phyloP scores from a whole-genome alignment of 2,797 vertebrate species.

The Clarias laeviceps region DNA sequence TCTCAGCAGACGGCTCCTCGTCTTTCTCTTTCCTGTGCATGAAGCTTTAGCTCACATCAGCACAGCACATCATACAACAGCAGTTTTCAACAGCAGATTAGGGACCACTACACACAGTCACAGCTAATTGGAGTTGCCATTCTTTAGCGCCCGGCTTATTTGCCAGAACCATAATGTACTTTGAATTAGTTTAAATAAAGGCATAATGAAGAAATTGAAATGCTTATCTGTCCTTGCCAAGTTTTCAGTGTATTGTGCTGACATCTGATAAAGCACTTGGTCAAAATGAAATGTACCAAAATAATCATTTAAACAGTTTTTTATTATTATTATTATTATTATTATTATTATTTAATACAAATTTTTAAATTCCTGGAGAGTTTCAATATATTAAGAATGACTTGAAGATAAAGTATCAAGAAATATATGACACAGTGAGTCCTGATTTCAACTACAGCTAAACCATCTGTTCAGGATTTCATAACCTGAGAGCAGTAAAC shows the following conservation, averaged over 20 bases:
- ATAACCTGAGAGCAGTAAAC: constrained; percentile 62
- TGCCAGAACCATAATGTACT: constrained; percentile 60
- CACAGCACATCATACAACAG: constrained; percentile 62
- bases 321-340: too few relatives aligned
- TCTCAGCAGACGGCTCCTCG: constrained; percentile 71
- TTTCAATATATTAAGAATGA: background rate
- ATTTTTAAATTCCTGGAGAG: background rate
- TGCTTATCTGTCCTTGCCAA: constrained; percentile 69
- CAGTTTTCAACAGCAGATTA: constrained; percentile 78
- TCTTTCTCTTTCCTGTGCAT: constrained; percentile 63
- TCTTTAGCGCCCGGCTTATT: constrained; percentile 40
- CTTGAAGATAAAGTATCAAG: background rate
- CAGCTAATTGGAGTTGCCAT: constrained; percentile 53
- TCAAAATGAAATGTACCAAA: background rate
- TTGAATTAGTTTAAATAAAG: constrained; percentile 65
- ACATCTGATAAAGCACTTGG: constrained; percentile 52
- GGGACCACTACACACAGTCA: constrained; percentile 45
- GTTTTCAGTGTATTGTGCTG: constrained; percentile 62
- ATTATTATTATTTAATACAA: background rate
- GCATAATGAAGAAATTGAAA: constrained; percentile 61
- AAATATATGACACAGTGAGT: background rate
- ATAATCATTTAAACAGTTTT: background rate
- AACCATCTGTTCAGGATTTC: constrained; percentile 54
- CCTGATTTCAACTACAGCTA: background rate
- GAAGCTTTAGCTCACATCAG: constrained; percentile 66